phyloP scores from a whole-genome alignment of 2,113 vertebrate species.

The Dendropsophus ebraccatus region DNA sequence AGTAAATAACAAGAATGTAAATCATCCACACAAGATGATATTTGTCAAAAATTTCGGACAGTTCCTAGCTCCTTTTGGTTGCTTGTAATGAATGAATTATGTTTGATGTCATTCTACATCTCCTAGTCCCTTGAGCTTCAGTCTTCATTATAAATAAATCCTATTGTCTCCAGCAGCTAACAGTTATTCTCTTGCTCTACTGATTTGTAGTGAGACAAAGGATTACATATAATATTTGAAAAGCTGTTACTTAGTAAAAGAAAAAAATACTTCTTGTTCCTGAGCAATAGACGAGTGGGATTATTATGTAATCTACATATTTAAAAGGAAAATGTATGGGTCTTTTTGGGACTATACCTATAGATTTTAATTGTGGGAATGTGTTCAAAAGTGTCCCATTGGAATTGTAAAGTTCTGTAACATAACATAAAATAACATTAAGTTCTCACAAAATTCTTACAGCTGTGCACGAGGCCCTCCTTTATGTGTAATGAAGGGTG shows the following conservation, averaged over 20 bases:
- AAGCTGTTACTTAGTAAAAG: slow-evolving; percentile 10
- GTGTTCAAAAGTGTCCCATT: no score
- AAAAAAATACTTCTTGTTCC: not conserved
- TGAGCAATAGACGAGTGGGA: slow-evolving; percentile 4
- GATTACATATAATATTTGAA: slow-evolving; percentile 7
- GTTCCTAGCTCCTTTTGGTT: not conserved
- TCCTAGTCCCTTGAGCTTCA: not conserved
- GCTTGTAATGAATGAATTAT: slow-evolving; percentile 10
- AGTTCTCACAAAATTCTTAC: no score
- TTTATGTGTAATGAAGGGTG: no score
- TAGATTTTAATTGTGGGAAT: no score
- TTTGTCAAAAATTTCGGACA: not conserved
- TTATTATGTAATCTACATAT: not conserved
- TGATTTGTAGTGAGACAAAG: slow-evolving; percentile 26
- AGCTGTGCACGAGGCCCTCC: no score
- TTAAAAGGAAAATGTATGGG: no score
- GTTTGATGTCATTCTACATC: slow-evolving; percentile 30
- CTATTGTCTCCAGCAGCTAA: slow-evolving; percentile 34
- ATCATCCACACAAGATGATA: not conserved
- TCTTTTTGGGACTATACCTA: no score
- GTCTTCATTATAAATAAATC: slow-evolving; percentile 27
- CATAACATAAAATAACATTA: no score
- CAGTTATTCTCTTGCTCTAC: slow-evolving; percentile 14
- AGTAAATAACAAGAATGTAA: not conserved
- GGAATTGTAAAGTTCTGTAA: no score